Evolutionary conservation across 2,797 vertebrate species (phyloP).

Genomic region (Anabacerthia variegaticeps): DNA sequence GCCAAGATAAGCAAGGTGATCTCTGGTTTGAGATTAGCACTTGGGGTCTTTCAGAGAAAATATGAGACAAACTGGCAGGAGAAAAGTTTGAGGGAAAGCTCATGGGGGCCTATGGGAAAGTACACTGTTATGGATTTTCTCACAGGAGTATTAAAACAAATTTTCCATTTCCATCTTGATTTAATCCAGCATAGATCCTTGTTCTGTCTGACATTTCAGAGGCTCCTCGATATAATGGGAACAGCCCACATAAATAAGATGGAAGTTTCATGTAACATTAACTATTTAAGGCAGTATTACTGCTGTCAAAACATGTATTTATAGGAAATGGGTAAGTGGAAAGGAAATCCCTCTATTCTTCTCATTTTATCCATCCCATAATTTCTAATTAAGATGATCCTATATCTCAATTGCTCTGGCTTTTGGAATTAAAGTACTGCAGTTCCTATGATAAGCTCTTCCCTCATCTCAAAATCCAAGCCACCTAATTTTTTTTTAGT

Average conservation of each 20-base stretch:
- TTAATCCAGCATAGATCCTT: not conserved
- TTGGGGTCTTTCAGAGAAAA: not conserved
- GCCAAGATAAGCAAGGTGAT: not conserved
- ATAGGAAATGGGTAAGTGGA: not conserved
- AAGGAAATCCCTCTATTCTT: not conserved
- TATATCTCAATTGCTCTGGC: not conserved
- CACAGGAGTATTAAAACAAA: not conserved
- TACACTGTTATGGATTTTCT: not conserved
- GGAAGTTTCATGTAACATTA: constrained; percentile 14
- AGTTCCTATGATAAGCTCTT: constrained; percentile 1
- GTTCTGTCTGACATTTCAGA: not conserved
- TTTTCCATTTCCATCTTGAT: not conserved
- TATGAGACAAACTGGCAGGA: not conserved
- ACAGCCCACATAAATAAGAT: not conserved
- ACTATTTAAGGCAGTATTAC: constrained; percentile 13
- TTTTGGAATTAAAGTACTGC: constrained; percentile 28
- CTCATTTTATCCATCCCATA: not conserved
- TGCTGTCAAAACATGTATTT: constrained; percentile 33
- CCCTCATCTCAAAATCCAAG: not conserved
- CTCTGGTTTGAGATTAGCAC: not conserved
- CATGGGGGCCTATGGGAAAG: not conserved
- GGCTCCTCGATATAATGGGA: not conserved
- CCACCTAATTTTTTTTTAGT: constrained; percentile 29
- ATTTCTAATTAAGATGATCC: constrained; percentile 14
- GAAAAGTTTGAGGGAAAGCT: not conserved